These are phyloP conservation scores for Hipposideros larvatus DNA, from an alignment of 2,797 vertebrate genomes.

Conservation along the genomic window DNA sequence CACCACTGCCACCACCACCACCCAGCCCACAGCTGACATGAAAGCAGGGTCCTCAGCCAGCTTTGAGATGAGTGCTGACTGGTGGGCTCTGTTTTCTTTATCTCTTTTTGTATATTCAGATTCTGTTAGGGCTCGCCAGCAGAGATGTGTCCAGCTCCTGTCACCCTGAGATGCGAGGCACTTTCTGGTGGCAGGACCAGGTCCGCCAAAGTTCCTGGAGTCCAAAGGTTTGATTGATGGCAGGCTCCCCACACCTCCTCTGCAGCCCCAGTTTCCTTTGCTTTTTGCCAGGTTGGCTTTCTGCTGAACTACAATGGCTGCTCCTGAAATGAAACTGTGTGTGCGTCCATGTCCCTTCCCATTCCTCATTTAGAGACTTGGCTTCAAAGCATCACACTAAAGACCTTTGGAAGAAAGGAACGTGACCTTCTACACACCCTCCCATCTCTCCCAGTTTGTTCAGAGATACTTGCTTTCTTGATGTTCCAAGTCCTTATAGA, in stretches of 20 bases:
- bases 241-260: neutral
- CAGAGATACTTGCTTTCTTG: neutral
- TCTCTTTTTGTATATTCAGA: neutral
- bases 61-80: neutral
- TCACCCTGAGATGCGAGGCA: neutral
- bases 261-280: neutral
- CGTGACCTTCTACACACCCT: neutral
- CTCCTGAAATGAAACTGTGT: neutral
- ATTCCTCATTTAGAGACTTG: neutral
- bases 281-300: neutral
- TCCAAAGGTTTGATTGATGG: neutral
- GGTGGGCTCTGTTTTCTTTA: neutral
- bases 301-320: neutral
- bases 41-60: neutral
- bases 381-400: neutral
- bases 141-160: neutral
- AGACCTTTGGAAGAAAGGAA: neutral
- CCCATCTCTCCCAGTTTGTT: neutral
- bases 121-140: neutral
- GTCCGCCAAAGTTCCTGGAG: neutral
- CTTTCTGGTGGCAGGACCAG: neutral
- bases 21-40: neutral
- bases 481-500: neutral
- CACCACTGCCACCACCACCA: rapidly evolving
- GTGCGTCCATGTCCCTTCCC: neutral